Evolutionary conservation across 2,888 invertebrate species (phyloP), one percentile per base, ranked within the genome.

Genomic region (Meliscaeva auricollis): DNA sequence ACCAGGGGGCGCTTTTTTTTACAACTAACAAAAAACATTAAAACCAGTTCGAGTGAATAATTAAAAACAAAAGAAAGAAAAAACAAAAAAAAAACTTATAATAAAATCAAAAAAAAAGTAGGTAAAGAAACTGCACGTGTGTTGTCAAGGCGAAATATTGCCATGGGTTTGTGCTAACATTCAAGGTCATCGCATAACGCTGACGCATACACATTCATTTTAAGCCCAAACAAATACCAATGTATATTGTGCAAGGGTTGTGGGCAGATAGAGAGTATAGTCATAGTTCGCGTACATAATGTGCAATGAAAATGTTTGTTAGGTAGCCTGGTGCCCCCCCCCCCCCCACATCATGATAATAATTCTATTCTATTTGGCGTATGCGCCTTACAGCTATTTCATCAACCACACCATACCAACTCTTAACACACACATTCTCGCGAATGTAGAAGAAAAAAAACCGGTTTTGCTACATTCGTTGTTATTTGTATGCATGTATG

Each of bases 151-250:
- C 73, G 56, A 79, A 81, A 64, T 73, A 81, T 85, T 69, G 68
- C 81, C 72, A 81, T 60, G 85, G 66, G 54, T 11, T 60, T 76
- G 70, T 85, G 76, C 72, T 72, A 62, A 75, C 76, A 72, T 85
- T 85, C 85, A 85, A 85, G 85, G 85, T 85, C 85, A 73, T 69
- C 76, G 68, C 72, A 72, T 76, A 73, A 70, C 64, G 72, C 56
- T 62, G 41, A 38, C 69, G 73, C 66, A 64, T 20, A 66, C 72
- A 72, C 38, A 50, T 62, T 60, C 41, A 32, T 32, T 15, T 38
- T n/a, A 54, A 46, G 3, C 9, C 20, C 22, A 41, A 64, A 68
- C 72, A 77, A 13, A 52, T 56, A 48, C 48, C 32, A 58, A 17
- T n/a, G 46, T 35, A 62, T 38, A 11, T 3, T 48, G 41, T 64